These are phyloP conservation scores for Amphipoea oculea DNA, from an alignment of 2,888 invertebrate species.

Conservation along the genomic window DNA sequence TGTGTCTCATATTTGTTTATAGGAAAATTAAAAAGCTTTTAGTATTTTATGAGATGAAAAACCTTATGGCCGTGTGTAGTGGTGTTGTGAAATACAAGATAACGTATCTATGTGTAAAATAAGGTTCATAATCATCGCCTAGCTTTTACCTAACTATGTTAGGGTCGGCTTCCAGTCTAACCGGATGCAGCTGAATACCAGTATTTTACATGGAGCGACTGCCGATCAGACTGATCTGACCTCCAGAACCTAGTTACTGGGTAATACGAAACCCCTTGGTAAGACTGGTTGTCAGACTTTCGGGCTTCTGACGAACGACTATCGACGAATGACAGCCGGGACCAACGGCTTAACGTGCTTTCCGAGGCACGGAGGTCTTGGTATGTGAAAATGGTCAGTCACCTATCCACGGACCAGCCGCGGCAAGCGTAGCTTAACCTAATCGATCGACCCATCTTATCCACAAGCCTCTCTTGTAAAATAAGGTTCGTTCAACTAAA, in stretches of 20 bases:
- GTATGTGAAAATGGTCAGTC: neutral
- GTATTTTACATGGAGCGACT: too few relatives aligned
- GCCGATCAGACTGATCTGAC: too few relatives aligned
- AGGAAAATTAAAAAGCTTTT: slow-evolving; percentile 27
- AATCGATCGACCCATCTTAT: neutral
- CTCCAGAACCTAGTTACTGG: too few relatives aligned
- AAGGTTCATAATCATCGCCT: neutral
- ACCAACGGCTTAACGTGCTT: neutral
- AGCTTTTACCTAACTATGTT: neutral
- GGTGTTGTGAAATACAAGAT: neutral
- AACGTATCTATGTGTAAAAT: neutral
- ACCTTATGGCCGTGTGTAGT: neutral
- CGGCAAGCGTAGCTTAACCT: neutral
- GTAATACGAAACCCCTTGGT: neutral
- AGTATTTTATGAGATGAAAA: slow-evolving; percentile 3
- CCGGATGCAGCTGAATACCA: neutral
- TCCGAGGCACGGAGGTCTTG: neutral
- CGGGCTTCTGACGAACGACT: neutral
- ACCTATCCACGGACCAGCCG: neutral
- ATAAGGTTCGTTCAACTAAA: neutral
- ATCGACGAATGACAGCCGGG: neutral
- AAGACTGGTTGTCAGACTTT: neutral
- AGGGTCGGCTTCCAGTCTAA: neutral
- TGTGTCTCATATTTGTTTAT: slow-evolving; percentile 13
- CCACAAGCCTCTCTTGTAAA: neutral